These are phyloP conservation scores for Darevskia mixta DNA, from an alignment of 2,797 vertebrate species.

Conservation along the genomic window DNA sequence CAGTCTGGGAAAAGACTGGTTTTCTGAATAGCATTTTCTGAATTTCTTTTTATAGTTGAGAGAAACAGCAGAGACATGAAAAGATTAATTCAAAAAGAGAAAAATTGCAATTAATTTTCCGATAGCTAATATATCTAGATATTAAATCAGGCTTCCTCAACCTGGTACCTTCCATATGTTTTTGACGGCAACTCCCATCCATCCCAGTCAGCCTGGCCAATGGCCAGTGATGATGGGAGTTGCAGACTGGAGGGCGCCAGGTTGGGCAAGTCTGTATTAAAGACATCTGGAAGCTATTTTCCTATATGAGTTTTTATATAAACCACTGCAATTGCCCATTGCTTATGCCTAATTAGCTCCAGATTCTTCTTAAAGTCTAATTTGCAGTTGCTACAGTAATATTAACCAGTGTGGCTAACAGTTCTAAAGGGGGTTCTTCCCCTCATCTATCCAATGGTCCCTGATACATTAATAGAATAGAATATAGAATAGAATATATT, in stretches of 20 bases:
- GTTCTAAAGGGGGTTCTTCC: neutral
- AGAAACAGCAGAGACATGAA: neutral
- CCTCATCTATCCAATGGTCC: neutral
- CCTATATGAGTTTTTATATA: neutral
- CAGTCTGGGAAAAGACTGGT: neutral
- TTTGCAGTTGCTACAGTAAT: neutral
- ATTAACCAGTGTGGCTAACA: neutral
- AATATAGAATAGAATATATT: too few species aligned
- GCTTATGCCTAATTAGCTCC: neutral
- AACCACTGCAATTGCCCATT: neutral
- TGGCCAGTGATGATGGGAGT: too few species aligned
- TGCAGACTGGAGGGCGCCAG: too few species aligned
- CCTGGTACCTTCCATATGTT: neutral
- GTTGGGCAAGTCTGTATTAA: neutral
- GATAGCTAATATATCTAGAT: neutral
- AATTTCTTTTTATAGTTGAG: neutral
- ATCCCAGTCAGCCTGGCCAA: too few species aligned
- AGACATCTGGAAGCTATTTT: neutral
- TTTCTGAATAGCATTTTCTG: neutral
- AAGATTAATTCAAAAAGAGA: constrained; percentile 6
- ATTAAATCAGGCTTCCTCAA: neutral
- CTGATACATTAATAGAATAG: neutral
- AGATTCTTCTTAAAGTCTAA: neutral
- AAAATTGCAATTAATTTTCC: neutral
- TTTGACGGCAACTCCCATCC: too few species aligned